Conservation (phyloP, 2,888 invertebrate genomes). For the Allolobophora icterica region DNA sequence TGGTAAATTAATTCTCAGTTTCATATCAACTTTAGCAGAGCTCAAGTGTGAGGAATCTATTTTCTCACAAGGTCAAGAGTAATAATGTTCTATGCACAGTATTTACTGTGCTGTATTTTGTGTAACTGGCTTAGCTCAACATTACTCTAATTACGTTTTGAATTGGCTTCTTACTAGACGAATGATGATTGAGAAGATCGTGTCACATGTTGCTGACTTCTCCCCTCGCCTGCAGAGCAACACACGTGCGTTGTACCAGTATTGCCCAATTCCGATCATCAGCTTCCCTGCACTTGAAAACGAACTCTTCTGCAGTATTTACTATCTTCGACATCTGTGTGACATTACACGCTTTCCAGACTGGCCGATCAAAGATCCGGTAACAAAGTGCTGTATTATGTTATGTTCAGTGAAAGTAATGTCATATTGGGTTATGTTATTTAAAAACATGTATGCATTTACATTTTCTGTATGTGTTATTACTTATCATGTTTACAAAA, state of each 20-base stretch:
- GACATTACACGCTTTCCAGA: conserved; percentile 86
- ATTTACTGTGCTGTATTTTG: neutral
- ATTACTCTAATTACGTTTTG: neutral
- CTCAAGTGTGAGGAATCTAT: neutral
- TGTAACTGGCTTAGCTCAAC: neutral
- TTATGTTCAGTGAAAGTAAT: neutral
- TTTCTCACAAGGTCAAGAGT: neutral
- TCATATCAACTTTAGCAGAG: too few relatives aligned
- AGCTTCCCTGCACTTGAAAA: conserved; percentile 91
- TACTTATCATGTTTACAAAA: neutral
- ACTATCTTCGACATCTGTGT: conserved; percentile 94
- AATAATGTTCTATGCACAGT: neutral
- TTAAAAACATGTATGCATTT: neutral
- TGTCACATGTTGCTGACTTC: conserved; percentile 96
- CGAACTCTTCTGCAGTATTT: conserved; percentile 97
- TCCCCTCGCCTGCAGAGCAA: conserved; percentile 91
- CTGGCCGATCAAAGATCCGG: conserved; percentile 96
- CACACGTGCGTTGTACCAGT: conserved; percentile 91
- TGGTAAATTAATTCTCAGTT: neutral
- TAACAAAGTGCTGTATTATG: conserved; percentile 66
- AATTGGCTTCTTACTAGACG: conserved; percentile 70
- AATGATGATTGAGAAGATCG: conserved; percentile 93
- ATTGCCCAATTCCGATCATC: conserved; percentile 90
- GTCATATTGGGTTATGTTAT: neutral
- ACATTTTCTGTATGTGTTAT: neutral